A percentile compares a stretch with the other conserved stretches of the same genome.
phyloP scores from a whole-genome alignment of 1,140 invertebrate genomes.

The Harpegnathos saltator region DNA sequence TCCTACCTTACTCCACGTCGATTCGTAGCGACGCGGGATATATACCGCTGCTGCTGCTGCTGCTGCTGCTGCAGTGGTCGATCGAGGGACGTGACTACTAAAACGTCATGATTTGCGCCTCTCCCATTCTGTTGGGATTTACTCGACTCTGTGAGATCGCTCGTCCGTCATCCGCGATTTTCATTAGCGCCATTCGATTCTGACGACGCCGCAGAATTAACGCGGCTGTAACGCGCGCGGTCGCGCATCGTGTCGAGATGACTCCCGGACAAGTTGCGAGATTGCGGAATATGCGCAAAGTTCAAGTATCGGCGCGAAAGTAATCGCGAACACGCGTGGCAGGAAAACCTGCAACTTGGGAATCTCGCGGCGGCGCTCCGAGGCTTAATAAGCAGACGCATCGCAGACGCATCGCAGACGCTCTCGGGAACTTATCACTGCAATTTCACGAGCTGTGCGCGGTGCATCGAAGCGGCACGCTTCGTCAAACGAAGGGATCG shows the following conservation, averaged over 20 bases:
- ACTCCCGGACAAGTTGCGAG: no score
- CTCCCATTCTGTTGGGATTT: no score
- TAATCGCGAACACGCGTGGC: background rate
- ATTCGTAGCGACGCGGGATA: background rate
- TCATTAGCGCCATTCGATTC: no score
- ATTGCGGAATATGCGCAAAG: background rate
- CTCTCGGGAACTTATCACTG: slow-evolving; percentile 28
- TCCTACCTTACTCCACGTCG: slow-evolving; percentile 13
- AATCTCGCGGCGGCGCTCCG: slow-evolving; percentile 5
- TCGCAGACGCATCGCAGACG: slow-evolving; percentile 26
- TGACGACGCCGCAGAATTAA: no score
- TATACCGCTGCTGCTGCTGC: no score
- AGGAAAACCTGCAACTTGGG: background rate
- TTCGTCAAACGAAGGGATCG: slow-evolving; percentile 11
- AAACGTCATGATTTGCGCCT: background rate
- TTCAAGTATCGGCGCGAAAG: slow-evolving; percentile 11
- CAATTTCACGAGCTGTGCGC: slow-evolving; percentile 17
- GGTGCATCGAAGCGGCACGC: background rate
- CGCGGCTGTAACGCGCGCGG: no score
- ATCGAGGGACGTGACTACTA: background rate
- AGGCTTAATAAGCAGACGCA: slow-evolving; percentile 31
- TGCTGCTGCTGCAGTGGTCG: no score
- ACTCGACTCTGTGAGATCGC: no score
- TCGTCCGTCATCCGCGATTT: no score
- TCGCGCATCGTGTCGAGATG: no score